Conservation (phyloP, 2,888 invertebrate genomes). For the Plagiodera versicolora region DNA sequence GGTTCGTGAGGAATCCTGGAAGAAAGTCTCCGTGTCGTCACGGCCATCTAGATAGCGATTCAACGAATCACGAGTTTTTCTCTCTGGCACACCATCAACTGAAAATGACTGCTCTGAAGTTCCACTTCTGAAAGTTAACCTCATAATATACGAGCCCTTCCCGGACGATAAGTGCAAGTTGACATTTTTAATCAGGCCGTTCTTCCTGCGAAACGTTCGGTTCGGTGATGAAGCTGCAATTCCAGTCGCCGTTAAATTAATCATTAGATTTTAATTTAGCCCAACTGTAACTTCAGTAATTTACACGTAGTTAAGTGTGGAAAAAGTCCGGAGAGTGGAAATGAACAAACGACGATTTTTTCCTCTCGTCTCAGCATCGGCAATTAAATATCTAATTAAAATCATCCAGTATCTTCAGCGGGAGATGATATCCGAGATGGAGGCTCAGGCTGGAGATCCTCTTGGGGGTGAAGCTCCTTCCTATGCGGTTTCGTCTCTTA, state of each 20-base stretch:
- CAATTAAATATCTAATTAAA: conserved; percentile 52
- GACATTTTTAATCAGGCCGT: conserved; percentile 40
- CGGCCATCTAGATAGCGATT: not conserved
- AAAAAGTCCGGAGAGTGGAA: conserved; percentile 45
- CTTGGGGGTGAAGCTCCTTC: no score
- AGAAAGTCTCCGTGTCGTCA: not conserved
- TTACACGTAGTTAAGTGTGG: conserved; percentile 49
- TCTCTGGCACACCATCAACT: conserved; percentile 1
- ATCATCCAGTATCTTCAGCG: conserved; percentile 41
- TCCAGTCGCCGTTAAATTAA: conserved; percentile 51
- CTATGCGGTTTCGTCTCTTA: no score
- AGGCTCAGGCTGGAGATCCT: not conserved
- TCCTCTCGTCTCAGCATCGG: conserved; percentile 38
- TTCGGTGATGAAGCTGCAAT: conserved; percentile 48
- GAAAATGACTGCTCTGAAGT: conserved; percentile 14
- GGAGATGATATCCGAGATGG: not conserved
- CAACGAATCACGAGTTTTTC: conserved; percentile 8
- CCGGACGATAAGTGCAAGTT: conserved; percentile 36
- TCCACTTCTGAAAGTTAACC: conserved; percentile 26
- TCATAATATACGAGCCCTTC: conserved; percentile 32
- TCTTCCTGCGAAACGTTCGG: conserved; percentile 29
- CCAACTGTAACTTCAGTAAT: conserved; percentile 49
- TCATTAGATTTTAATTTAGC: conserved; percentile 54
- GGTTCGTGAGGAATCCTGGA: not conserved
- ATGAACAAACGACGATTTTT: conserved; percentile 47